A percentile compares a stretch with the other conserved stretches of the same genome.
Conservation (phyloP, 2,797 vertebrate species). For the Anguilla marmorata region DNA sequence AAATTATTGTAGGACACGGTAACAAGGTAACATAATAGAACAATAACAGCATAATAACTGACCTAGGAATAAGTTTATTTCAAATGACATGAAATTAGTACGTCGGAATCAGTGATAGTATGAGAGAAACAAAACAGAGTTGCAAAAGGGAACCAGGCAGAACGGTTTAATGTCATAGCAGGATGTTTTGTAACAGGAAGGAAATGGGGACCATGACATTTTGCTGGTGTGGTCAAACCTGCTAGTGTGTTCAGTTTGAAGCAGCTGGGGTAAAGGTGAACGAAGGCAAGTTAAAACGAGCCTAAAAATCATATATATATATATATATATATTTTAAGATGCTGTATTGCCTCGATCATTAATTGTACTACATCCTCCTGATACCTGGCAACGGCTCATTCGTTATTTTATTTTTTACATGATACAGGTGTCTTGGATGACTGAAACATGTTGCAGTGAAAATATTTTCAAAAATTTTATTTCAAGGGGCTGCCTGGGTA, state of each 20-base stretch:
- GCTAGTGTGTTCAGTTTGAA: background rate
- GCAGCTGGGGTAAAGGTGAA: background rate
- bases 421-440: too few relatives aligned
- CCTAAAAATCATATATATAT: too few relatives aligned
- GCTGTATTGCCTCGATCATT: too few relatives aligned
- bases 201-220: background rate
- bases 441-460: too few relatives aligned
- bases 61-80: background rate
- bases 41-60: background rate
- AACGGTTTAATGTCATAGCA: background rate
- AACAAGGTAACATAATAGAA: background rate
- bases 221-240: background rate
- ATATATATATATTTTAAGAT: too few relatives aligned
- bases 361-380: too few relatives aligned
- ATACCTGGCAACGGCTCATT: too few relatives aligned
- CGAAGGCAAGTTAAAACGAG: background rate
- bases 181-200: background rate
- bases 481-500: too few relatives aligned
- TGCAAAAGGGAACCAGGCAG: background rate
- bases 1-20: background rate
- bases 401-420: too few relatives aligned
- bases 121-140: background rate
- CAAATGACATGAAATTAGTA: background rate
- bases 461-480: too few relatives aligned
- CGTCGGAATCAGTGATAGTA: background rate